phyloP scores from a whole-genome alignment of 2,113 vertebrate species.

The Gavialis gangeticus region DNA sequence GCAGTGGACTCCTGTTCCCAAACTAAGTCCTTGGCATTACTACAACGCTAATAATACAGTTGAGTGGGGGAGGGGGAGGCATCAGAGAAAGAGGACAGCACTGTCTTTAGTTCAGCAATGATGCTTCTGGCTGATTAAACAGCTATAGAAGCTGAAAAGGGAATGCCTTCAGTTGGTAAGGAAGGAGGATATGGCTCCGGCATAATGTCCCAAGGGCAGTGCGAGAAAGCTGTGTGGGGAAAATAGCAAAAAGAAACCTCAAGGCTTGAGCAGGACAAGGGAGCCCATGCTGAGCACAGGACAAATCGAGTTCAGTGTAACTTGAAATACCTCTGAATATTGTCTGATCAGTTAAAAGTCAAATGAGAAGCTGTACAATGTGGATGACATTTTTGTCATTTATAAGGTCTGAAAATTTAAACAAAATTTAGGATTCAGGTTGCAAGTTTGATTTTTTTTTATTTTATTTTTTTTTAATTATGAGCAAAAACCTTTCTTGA shows the following conservation, averaged over 20 bases:
- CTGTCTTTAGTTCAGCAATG: background rate
- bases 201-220: constrained; percentile 8
- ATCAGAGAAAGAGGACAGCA: background rate
- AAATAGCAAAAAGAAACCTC: background rate
- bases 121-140: constrained; percentile 52
- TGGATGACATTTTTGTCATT: constrained; percentile 25
- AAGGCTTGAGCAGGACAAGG: constrained; percentile 43
- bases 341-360: constrained; percentile 31
- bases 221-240: constrained; percentile 46
- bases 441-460: background rate
- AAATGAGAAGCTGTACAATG: constrained; percentile 48
- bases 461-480: constrained; percentile 28
- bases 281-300: background rate
- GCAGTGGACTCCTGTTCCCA: background rate
- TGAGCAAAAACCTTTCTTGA: constrained; percentile 14
- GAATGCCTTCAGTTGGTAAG: background rate
- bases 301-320: constrained; percentile 22
- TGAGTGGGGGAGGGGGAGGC: background rate
- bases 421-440: background rate
- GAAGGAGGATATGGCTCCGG: background rate
- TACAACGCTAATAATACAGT: constrained; percentile 1
- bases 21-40: background rate
- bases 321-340: constrained; percentile 47
- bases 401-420: constrained; percentile 38
- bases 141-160: constrained; percentile 3